Conservation (phyloP, 2,113 vertebrate species). For the Chloropsis cyanopogon region DNA sequence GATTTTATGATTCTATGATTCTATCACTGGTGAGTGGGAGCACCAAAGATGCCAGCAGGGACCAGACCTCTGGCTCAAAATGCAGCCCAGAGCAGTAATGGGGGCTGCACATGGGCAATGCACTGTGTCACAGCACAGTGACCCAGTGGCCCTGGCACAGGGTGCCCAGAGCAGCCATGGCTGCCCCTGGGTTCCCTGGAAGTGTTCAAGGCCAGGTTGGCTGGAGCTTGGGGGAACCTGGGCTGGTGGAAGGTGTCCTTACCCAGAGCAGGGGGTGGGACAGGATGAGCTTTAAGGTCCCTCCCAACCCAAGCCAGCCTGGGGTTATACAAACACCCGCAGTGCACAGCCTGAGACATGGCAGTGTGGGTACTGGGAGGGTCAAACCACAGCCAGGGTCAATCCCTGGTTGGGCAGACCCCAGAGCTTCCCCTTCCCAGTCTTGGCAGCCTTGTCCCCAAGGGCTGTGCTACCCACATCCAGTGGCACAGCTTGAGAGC, state of each 20-base stretch:
- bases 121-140: neutral
- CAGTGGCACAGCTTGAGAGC: rapidly evolving
- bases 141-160: neutral
- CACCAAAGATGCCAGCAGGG: neutral
- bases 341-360: rapidly evolving
- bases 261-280: neutral
- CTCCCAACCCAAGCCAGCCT: neutral
- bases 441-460: neutral
- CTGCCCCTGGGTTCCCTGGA: neutral
- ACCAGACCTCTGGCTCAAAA: rapidly evolving
- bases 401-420: neutral
- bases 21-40: rapidly evolving
- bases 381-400: neutral
- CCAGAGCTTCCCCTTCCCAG: neutral
- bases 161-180: neutral
- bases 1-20: neutral
- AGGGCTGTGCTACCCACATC: rapidly evolving
- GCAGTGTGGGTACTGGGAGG: neutral
- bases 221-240: rapidly evolving
- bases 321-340: rapidly evolving
- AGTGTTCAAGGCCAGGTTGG: neutral
- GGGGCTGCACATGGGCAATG: rapidly evolving
- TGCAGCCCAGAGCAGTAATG: rapidly evolving
- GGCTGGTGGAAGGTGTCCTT: neutral
- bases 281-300: rapidly evolving